These are phyloP conservation scores for Callinectes sapidus DNA, from an alignment of 2,888 invertebrate species.

Conservation along the genomic window DNA sequence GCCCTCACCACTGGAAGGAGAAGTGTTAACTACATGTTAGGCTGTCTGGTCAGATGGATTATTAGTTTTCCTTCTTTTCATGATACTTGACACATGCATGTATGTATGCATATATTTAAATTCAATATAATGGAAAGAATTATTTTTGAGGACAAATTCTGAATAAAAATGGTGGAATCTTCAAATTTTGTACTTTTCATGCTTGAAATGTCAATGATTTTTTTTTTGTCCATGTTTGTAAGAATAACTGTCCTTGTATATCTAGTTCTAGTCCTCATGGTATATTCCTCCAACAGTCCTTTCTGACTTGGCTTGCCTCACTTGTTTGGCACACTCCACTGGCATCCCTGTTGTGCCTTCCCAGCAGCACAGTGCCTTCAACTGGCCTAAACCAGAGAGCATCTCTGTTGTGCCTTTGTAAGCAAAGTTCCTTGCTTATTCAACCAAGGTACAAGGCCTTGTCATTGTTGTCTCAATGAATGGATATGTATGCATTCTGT, in stretches of 20 bases:
- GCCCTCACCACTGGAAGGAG: constrained; percentile 27
- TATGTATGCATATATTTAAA: background rate
- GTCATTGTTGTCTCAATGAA: constrained; percentile 23
- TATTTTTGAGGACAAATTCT: background rate
- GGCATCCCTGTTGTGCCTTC: background rate
- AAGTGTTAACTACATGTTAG: background rate
- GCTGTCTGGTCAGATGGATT: background rate
- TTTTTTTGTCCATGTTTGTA: background rate
- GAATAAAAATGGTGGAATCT: background rate
- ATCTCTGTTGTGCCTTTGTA: background rate
- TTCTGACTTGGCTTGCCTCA: background rate
- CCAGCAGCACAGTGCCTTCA: constrained; percentile 17
- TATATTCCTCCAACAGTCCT: background rate
- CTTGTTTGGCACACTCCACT: background rate
- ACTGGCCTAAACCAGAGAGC: background rate
- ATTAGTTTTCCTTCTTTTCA: too few species aligned
- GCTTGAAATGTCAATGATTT: too few species aligned
- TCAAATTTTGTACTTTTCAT: too few species aligned
- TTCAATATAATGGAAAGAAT: background rate
- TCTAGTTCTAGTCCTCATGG: background rate
- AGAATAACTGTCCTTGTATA: background rate
- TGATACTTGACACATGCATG: too few species aligned
- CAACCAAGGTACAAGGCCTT: constrained; percentile 3
- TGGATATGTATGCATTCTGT: background rate
- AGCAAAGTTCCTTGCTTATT: constrained; percentile 36